Percentiles rank a stretch among this genome's conserved stretches.
These are phyloP conservation scores for Anthoptus insignis DNA, from an alignment of 2,888 invertebrate genomes.

Conservation along the genomic window DNA sequence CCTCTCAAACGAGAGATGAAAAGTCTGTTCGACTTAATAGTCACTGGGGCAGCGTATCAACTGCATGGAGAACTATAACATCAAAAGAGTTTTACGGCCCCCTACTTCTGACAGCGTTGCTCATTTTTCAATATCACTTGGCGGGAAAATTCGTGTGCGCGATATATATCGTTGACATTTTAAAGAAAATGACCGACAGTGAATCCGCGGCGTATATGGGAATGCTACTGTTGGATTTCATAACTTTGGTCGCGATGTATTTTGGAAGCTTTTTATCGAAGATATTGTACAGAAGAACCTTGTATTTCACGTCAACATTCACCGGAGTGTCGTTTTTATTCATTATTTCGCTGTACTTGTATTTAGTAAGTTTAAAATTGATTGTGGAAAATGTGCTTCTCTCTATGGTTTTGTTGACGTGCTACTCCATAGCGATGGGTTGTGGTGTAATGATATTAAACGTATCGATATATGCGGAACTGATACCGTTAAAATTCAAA, in stretches of 20 bases:
- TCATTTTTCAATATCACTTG: constrained; percentile 59
- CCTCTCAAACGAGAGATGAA: constrained; percentile 21
- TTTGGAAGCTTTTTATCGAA: constrained; percentile 48
- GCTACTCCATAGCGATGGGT: constrained; percentile 55
- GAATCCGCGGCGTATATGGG: constrained; percentile 61
- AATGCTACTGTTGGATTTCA: constrained; percentile 66
- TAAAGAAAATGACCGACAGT: constrained; percentile 59
- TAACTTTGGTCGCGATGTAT: constrained; percentile 57
- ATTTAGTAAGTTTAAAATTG: constrained; percentile 53
- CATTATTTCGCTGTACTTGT: constrained; percentile 61
- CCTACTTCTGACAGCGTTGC: constrained; percentile 53
- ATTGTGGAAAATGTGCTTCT: constrained; percentile 57
- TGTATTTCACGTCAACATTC: constrained; percentile 57
- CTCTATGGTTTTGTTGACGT: constrained; percentile 52
- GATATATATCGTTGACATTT: constrained; percentile 64
- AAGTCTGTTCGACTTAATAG: neutral
- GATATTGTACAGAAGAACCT: constrained; percentile 48
- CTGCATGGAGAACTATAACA: constrained; percentile 5
- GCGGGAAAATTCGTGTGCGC: constrained; percentile 61
- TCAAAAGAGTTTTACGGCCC: constrained; percentile 57
- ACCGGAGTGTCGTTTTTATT: constrained; percentile 61
- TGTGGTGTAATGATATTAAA: constrained; percentile 57
- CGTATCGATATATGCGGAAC: constrained; percentile 55
- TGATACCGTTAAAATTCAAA: constrained; percentile 62
- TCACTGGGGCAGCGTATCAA: neutral